Base-by-base conservation (phyloP, 2,113 vertebrate species). In the Rhinoptilus africanus region DNA sequence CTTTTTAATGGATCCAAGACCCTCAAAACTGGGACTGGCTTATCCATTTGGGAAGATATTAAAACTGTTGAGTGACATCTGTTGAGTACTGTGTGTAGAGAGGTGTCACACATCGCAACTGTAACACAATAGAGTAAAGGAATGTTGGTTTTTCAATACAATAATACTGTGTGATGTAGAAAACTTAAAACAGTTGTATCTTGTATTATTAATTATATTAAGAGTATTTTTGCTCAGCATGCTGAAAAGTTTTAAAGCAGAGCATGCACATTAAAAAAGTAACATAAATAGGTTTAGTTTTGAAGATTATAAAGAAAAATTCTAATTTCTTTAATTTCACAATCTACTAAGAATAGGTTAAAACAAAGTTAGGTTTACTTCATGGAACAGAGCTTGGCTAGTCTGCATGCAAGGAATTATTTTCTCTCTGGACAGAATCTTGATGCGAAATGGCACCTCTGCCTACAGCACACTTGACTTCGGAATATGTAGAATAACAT, bases 1-100 rank as follows among this genome's bases (percentile, higher is more conserved):
- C 7, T 8, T 83, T 34, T 22, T 80, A 17, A 47, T 15, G 28
- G 32, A 19, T 12, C 24, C 2, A 9, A 63, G 24, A 4, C 32
- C 9, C n/a, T 76, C 32, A 72, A 86, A 91, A 50, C 0, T 28
- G 7, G 12, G 8, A 50, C 0, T 26, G 6, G 12, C 6, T 30
- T 75, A 30, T 24, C 9, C 6, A 35, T 74, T 79, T 79, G 6
- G 21, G 4, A 57, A 82, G 51, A 57, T 32, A 78, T 9, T 78
- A 39, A n/a, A 87, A 53, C 13, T 39, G 1, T 51, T 47, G 9
- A 71, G 10, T 85, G 66, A 48, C 6, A 35, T 4, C 41, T n/a
- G n/a, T n/a, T n/a, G n/a, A n/a, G 10, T 67, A 9, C 45, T 7
- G 16, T 34, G 2, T 24, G 71, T 43, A 48, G 35, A 90, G 50